A percentile compares a stretch with the other conserved stretches of the same genome.
Evolutionary conservation across 2,888 invertebrate species (phyloP).

Genomic region (Zeuzera pyrina): DNA sequence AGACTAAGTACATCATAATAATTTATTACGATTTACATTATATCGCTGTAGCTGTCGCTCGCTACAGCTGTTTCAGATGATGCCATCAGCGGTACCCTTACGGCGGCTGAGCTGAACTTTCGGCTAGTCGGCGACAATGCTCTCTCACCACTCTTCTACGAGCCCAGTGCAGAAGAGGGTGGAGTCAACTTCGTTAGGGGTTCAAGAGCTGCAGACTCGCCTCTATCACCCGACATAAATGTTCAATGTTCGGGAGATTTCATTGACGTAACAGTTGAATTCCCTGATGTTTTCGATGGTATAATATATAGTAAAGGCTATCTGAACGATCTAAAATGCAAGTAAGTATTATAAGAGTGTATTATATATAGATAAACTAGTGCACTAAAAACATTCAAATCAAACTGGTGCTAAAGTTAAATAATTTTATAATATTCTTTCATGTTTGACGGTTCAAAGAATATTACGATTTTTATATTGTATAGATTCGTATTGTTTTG

Average conservation of each 20-base stretch:
- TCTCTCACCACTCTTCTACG: conserved; percentile 50
- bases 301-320: conserved; percentile 81
- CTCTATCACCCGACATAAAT: conserved; percentile 67
- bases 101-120: conserved; percentile 59
- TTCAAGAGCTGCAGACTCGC: conserved; percentile 66
- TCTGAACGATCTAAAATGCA: conserved; percentile 77
- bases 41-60: conserved; percentile 57
- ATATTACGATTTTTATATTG: no score
- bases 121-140: conserved; percentile 49
- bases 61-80: conserved; percentile 68
- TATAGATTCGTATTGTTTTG: no score
- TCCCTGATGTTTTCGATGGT: conserved; percentile 76
- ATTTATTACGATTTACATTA: conserved; percentile 4
- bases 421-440: no score
- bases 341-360: conserved; percentile 51
- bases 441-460: no score
- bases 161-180: conserved; percentile 42
- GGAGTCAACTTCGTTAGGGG: conserved; percentile 61
- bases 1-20: conserved; percentile 5
- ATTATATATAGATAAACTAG: not conserved
- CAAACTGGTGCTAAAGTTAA: no score
- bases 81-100: conserved; percentile 33
- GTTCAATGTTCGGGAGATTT: conserved; percentile 74
- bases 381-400: no score
- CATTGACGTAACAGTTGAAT: conserved; percentile 76